Conservation (phyloP, 1,140 invertebrate species). For the Anthonomus grandis region DNA sequence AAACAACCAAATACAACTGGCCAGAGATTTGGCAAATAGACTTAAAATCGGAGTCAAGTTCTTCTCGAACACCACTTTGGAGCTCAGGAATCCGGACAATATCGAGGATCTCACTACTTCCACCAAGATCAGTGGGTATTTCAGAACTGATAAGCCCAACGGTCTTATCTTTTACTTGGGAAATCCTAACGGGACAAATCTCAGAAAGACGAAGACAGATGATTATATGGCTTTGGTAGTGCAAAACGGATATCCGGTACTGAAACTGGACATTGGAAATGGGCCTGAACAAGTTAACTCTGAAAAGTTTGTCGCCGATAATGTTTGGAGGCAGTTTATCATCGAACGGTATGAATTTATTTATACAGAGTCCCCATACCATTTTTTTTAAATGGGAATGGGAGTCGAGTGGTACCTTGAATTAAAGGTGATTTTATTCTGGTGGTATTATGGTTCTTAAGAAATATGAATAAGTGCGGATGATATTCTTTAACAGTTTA, state of each 20-base stretch:
- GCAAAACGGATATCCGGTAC: slow-evolving; percentile 79
- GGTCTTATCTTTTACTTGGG: slow-evolving; percentile 88
- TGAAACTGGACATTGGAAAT: slow-evolving; percentile 86
- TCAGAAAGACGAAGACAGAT: slow-evolving; percentile 63
- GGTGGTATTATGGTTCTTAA: too few species aligned
- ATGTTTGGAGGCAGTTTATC: slow-evolving; percentile 87
- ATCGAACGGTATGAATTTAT: slow-evolving; percentile 81
- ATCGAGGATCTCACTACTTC: slow-evolving; percentile 79
- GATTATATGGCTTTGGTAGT: slow-evolving; percentile 94
- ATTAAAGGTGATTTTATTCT: too few species aligned
- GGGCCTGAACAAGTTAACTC: slow-evolving; percentile 68
- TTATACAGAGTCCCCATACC: too few species aligned
- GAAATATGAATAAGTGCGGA: too few species aligned
- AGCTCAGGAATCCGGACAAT: slow-evolving; percentile 80
- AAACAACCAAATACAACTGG: slow-evolving; percentile 72
- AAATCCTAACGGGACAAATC: slow-evolving; percentile 72
- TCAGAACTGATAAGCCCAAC: slow-evolving; percentile 74
- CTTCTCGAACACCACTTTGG: slow-evolving; percentile 74
- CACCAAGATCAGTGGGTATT: slow-evolving; percentile 82
- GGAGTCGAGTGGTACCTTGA: too few species aligned
- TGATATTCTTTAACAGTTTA: too few species aligned
- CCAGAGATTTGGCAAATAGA: slow-evolving; percentile 69
- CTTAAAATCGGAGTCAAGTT: slow-evolving; percentile 83
- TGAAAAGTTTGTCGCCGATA: slow-evolving; percentile 72
- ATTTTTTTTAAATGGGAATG: too few species aligned